These are phyloP conservation scores for Portunus trituberculatus DNA, from an alignment of 1,140 invertebrate species.

Conservation along the genomic window DNA sequence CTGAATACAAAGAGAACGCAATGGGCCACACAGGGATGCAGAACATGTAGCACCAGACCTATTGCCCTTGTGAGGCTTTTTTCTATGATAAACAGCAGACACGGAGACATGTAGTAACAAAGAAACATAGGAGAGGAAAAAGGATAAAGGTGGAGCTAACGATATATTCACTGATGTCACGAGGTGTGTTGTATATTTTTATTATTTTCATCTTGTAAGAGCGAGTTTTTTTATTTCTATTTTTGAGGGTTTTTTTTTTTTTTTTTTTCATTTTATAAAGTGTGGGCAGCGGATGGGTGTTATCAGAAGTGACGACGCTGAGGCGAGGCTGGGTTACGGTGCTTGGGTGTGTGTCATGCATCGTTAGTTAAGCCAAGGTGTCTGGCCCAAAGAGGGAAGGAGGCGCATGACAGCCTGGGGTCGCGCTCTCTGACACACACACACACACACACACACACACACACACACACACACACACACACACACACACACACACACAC, in stretches of 20 bases:
- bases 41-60: too few relatives aligned
- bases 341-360: not conserved
- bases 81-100: too few relatives aligned
- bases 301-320: not conserved
- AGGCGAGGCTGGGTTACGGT: not conserved
- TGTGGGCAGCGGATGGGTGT: not conserved
- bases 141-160: not conserved
- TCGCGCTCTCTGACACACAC: slow-evolving; percentile 21
- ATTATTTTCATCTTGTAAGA: not conserved
- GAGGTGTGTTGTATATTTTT: not conserved
- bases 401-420: not conserved
- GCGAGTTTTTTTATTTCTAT: not conserved
- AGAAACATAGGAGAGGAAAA: not conserved
- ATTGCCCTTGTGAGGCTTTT: too few relatives aligned
- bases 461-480: slow-evolving; percentile 18
- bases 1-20: too few relatives aligned
- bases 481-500: slow-evolving; percentile 31
- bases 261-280: too few relatives aligned
- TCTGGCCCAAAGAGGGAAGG: not conserved
- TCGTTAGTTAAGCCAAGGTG: not conserved
- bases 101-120: too few relatives aligned
- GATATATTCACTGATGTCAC: not conserved
- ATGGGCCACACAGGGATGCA: too few relatives aligned
- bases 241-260: too few relatives aligned
- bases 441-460: slow-evolving; percentile 44